These are phyloP conservation scores for Yponomeuta plumbellus DNA, from an alignment of 2,888 invertebrate genomes.

Conservation along the genomic window DNA sequence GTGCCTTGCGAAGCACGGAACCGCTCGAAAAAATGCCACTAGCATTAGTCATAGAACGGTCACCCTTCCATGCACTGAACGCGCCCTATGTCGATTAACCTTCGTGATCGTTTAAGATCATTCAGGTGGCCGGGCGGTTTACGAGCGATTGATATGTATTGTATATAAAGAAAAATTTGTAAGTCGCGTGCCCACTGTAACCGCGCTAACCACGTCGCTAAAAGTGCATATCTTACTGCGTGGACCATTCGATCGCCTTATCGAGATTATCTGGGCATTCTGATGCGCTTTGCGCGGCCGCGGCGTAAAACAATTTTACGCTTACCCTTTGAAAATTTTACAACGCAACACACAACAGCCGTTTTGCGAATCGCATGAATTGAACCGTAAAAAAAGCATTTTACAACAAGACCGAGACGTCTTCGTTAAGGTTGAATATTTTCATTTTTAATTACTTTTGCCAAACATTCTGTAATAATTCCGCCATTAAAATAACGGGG, in stretches of 20 bases:
- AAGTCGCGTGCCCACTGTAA: neutral
- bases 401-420: conserved; percentile 3
- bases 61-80: too few species aligned
- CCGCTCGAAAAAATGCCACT: too few species aligned
- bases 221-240: conserved; percentile 15
- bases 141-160: too few species aligned
- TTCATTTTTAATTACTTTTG: conserved; percentile 15
- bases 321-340: neutral
- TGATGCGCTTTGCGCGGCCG: conserved; percentile 21
- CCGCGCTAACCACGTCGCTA: neutral
- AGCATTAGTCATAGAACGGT: too few species aligned
- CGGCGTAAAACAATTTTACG: conserved; percentile 15
- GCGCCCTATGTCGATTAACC: too few species aligned
- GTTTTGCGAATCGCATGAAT: neutral
- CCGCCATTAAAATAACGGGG: conserved; percentile 12
- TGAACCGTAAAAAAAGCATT: neutral
- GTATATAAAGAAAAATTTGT: too few species aligned
- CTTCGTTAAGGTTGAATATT: conserved; percentile 9
- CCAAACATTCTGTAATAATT: conserved; percentile 15
- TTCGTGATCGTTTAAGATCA: too few species aligned
- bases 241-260: conserved; percentile 33
- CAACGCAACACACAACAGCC: neutral
- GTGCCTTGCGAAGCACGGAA: too few species aligned
- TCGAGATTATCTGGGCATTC: conserved; percentile 58
- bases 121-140: too few species aligned